A percentile compares a stretch with the other conserved stretches of the same genome.
phyloP scores from a whole-genome alignment of 2,113 vertebrate genomes.

The Mugil cephalus region DNA sequence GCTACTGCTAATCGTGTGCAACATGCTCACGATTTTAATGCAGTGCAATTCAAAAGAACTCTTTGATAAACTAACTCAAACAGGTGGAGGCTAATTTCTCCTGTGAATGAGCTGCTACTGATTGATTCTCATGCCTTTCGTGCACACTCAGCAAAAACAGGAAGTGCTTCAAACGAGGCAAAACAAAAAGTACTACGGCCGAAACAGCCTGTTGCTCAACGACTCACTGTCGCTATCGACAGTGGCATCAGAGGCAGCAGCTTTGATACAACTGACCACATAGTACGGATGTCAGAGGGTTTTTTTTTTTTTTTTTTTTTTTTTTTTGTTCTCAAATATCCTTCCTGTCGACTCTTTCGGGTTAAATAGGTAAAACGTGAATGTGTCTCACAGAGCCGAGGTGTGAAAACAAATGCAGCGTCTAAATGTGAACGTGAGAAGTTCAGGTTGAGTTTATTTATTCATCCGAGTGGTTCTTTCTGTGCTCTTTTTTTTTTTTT shows the following conservation, averaged over 20 bases:
- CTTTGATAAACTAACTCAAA: neutral
- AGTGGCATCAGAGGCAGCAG: too few relatives aligned
- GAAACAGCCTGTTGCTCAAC: slow-evolving; percentile 15
- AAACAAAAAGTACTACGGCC: slow-evolving; percentile 19
- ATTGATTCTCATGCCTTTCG: neutral
- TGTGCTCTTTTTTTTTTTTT: too few relatives aligned
- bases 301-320: too few relatives aligned
- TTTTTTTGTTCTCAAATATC: slow-evolving; percentile 24
- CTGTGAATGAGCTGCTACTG: neutral
- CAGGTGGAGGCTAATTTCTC: neutral
- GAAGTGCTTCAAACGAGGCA: slow-evolving; percentile 36
- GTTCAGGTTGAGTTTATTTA: too few relatives aligned
- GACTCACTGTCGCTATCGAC: slow-evolving; percentile 12
- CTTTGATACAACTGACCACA: neutral
- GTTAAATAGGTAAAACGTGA: neutral
- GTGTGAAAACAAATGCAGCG: slow-evolving; percentile 31
- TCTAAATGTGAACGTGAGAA: slow-evolving; percentile 10
- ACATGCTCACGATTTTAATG: neutral
- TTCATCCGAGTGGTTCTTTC: too few relatives aligned
- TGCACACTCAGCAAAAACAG: slow-evolving; percentile 26
- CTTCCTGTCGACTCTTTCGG: slow-evolving; percentile 5
- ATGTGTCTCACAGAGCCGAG: neutral
- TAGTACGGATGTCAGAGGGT: neutral
- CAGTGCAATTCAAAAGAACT: neutral
- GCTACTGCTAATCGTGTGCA: neutral